phyloP scores from a whole-genome alignment of 2,797 vertebrate species.

The Euthynnus affinis region DNA sequence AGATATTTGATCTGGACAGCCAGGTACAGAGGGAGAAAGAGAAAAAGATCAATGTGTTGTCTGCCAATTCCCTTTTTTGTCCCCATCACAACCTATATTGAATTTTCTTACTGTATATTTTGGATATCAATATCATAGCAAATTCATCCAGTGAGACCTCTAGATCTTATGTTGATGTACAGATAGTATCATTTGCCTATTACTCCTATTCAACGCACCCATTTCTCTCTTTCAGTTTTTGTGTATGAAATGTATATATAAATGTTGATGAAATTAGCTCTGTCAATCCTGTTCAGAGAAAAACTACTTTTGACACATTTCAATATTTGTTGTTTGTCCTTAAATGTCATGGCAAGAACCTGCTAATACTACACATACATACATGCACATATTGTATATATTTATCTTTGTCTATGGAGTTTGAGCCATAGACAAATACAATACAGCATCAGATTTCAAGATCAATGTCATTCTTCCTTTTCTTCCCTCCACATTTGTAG shows the following conservation, averaged over 20 bases:
- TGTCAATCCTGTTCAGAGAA: no score
- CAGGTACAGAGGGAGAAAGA: not conserved
- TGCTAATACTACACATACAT: not conserved
- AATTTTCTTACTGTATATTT: not conserved
- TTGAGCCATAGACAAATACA: not conserved
- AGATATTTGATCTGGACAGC: not conserved
- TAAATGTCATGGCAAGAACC: no score
- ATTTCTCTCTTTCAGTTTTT: no score
- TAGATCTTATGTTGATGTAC: not conserved
- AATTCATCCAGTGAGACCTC: not conserved
- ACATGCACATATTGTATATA: not conserved
- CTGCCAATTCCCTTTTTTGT: not conserved
- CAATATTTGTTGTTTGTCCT: no score
- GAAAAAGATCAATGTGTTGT: no score
- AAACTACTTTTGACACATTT: no score
- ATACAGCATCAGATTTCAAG: not conserved
- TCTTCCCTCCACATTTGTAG: conserved; percentile 35
- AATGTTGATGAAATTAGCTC: no score
- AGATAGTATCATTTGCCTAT: no score
- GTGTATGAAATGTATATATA: no score
- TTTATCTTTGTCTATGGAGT: not conserved
- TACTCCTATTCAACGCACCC: no score
- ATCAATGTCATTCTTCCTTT: not conserved
- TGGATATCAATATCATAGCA: not conserved
- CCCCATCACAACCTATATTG: not conserved